Conservation (phyloP, 2,797 vertebrate species). For the Rhynchonycteris naso region DNA sequence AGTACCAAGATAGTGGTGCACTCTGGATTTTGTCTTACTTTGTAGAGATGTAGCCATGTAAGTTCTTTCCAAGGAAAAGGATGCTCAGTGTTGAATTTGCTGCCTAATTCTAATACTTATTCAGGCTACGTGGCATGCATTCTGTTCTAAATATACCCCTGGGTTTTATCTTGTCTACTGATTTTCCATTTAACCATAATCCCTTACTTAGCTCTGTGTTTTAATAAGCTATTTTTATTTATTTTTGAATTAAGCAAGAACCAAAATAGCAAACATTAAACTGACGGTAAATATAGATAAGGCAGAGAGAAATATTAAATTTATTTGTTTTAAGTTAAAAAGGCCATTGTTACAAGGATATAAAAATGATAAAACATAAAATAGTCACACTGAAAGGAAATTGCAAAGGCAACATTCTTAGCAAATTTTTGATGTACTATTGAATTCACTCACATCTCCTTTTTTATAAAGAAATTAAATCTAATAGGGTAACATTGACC, state of each 20-base stretch:
- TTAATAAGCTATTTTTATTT: neutral
- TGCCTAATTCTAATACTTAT: neutral
- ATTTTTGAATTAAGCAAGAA: neutral
- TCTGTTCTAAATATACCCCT: neutral
- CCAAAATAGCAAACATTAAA: neutral
- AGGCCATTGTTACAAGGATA: neutral
- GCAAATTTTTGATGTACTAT: neutral
- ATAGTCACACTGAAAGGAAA: neutral
- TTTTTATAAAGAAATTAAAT: neutral
- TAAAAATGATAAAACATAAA: slow-evolving; percentile 12
- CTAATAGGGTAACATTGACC: too few relatives aligned
- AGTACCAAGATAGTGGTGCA: neutral
- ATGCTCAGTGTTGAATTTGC: neutral
- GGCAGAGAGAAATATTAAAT: neutral
- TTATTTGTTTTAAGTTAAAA: neutral
- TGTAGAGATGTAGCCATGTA: neutral
- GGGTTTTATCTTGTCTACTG: neutral
- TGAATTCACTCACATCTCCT: neutral
- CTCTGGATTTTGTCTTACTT: neutral
- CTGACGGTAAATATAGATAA: neutral
- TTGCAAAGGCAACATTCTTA: neutral
- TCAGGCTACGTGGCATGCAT: neutral
- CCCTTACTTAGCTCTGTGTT: neutral
- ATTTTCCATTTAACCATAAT: slow-evolving; percentile 27
- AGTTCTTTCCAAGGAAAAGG: neutral